phyloP scores from a whole-genome alignment of 23 tunicate species.

The Trididemnum clinides region DNA sequence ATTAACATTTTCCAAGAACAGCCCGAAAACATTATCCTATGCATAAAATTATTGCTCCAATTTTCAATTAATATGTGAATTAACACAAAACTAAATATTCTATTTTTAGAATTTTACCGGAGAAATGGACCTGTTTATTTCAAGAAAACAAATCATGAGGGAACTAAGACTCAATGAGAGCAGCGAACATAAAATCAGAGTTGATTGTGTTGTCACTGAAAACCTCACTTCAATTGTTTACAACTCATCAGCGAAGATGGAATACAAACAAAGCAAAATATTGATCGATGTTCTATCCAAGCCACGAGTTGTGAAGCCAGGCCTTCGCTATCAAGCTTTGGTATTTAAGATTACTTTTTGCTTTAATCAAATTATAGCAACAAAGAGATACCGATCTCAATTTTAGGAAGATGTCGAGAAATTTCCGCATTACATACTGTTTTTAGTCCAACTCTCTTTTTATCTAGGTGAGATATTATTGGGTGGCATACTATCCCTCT shows the following conservation, averaged over 20 bases:
- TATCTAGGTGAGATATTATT: too few relatives aligned
- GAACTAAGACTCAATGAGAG: constrained; percentile 41
- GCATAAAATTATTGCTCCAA: too few relatives aligned
- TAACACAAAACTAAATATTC: too few relatives aligned
- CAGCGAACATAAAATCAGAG: constrained; percentile 10
- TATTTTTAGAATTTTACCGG: constrained; percentile 74
- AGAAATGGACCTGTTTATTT: not conserved
- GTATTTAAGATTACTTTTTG: too few relatives aligned
- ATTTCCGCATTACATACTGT: too few relatives aligned
- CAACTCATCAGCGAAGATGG: constrained; percentile 38
- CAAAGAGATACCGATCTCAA: too few relatives aligned
- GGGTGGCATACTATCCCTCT: too few relatives aligned
- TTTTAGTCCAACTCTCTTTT: too few relatives aligned
- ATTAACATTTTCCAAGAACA: too few relatives aligned
- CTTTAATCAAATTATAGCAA: too few relatives aligned
- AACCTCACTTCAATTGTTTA: constrained; percentile 23
- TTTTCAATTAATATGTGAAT: not conserved
- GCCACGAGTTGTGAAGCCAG: constrained; percentile 75
- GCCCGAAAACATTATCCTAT: too few relatives aligned
- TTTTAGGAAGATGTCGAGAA: too few relatives aligned
- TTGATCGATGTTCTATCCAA: constrained; percentile 46
- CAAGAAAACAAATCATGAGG: constrained; percentile 14
- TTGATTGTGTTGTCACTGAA: constrained; percentile 60
- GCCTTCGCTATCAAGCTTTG: constrained; percentile 62
- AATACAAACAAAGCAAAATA: constrained; percentile 26